Conservation (phyloP, 1,140 invertebrate genomes). For the Musca vetustissima region DNA sequence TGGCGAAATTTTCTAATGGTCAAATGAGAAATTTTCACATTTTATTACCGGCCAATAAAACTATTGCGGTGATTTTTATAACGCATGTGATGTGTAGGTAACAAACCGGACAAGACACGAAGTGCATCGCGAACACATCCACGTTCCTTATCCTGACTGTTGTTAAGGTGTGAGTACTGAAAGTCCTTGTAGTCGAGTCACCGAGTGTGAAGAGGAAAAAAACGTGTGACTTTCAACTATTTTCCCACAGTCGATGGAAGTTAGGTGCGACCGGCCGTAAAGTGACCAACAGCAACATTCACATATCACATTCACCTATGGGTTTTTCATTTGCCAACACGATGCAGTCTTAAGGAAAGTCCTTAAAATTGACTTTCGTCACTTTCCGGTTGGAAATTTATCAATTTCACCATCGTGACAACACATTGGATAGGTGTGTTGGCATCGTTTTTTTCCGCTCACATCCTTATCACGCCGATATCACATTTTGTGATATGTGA, state of each 20-base stretch:
- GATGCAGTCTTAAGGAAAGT: too few relatives aligned
- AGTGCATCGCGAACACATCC: not conserved
- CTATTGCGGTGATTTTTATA: constrained; percentile 22
- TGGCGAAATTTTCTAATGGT: constrained; percentile 16
- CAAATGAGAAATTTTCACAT: constrained; percentile 1
- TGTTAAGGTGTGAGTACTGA: not conserved
- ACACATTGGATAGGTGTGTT: not conserved
- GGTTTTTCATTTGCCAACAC: too few relatives aligned
- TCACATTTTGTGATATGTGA: not conserved
- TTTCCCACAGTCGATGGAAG: too few relatives aligned
- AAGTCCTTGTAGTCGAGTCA: constrained; percentile 5
- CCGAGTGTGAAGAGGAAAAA: not conserved
- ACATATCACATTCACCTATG: too few relatives aligned
- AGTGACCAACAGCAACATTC: too few relatives aligned
- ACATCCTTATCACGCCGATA: not conserved
- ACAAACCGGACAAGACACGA: not conserved
- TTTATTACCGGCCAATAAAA: constrained; percentile 19
- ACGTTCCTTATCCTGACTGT: not conserved
- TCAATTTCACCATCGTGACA: not conserved
- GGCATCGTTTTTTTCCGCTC: not conserved
- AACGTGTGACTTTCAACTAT: too few relatives aligned
- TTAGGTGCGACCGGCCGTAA: too few relatives aligned
- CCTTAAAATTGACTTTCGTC: too few relatives aligned
- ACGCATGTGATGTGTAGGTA: not conserved
- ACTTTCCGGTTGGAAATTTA: constrained; percentile 8